Base-by-base conservation (phyloP, 2,797 vertebrate genomes). In the Falco berigora region DNA sequence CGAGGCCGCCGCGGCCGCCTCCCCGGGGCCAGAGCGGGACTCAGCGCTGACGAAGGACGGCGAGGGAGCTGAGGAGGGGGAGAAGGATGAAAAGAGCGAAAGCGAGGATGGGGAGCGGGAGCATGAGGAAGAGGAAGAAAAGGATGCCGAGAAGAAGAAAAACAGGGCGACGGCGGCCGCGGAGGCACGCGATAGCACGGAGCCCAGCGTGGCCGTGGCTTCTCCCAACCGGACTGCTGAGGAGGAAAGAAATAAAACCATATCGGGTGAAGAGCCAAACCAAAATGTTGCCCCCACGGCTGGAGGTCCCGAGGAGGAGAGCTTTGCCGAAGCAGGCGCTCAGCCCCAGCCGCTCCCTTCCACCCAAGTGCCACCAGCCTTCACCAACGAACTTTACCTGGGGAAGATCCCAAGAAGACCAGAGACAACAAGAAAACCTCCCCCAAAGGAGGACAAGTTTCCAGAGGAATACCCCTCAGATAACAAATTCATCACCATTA, bases 111-210 rank as follows among this genome's bases (percentile, higher is more conserved):
- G 97, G 1, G 98, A 98, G 87, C 97, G 98, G 38, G 98, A 99
- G 24, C 98, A 98, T 0, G 98, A 98, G 73, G 98, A 98, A 17
- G 98, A 99, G 12, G 98, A 99, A 36, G 98, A 99, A 53, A 98
- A 98, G 86, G 98, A 98, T 62, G 95, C 98, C 0, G 98, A 98
- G 64, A 98, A 98, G 90, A 98, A 98, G 63, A 98, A 94, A 80
- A 98, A 96, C 38, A 78, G 63, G n/a, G 94, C 59, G 8, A 97
- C 98, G 1, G 97, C 71, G 0, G 68, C 95, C 2, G 47, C 97
- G 0, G 95, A 96, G 72, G 95, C 88, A 1, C 97, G 50, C 6
- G 94, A 86, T 40, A 95, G 81, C 82, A 94, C 96, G 0, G 96
- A 94, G 36, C 86, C 96, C 96, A 96, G 21, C 34, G 94, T 75